Evolutionary conservation across 2,797 vertebrate species (phyloP).

Genomic region (Cephalopachus bancanus): DNA sequence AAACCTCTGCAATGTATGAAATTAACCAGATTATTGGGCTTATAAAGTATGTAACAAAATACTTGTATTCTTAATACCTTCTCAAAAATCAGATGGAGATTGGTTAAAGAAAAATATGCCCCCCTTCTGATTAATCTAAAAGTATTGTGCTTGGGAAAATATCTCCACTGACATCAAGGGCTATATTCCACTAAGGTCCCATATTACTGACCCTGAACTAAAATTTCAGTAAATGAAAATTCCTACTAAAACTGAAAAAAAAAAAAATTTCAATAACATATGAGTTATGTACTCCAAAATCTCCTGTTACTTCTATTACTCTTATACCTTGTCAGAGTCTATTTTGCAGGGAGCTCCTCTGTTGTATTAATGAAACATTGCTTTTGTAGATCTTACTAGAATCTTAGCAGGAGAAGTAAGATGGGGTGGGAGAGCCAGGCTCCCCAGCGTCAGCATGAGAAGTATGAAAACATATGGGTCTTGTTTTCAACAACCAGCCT

Average conservation of each 20-base stretch:
- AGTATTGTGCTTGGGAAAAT: constrained; percentile 70
- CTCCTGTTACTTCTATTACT: background rate
- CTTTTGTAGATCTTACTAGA: constrained; percentile 62
- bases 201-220: constrained; percentile 72
- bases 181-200: constrained; percentile 68
- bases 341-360: constrained; percentile 37
- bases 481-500: constrained; percentile 79
- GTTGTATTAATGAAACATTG: constrained; percentile 53
- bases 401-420: constrained; percentile 59
- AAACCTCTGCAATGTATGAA: constrained; percentile 74
- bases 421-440: background rate
- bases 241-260: constrained; percentile 53
- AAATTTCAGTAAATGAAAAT: constrained; percentile 74
- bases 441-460: constrained; percentile 45
- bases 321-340: background rate
- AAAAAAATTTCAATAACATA: constrained; percentile 45
- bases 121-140: constrained; percentile 65
- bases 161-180: constrained; percentile 75
- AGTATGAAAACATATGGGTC: constrained; percentile 78
- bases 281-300: constrained; percentile 56
- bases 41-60: constrained; percentile 54
- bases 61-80: constrained; percentile 69
- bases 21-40: constrained; percentile 65
- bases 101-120: constrained; percentile 73
- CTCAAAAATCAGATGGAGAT: constrained; percentile 76